phyloP scores from a whole-genome alignment of 2,888 invertebrate genomes.

The Papilio gigon region DNA sequence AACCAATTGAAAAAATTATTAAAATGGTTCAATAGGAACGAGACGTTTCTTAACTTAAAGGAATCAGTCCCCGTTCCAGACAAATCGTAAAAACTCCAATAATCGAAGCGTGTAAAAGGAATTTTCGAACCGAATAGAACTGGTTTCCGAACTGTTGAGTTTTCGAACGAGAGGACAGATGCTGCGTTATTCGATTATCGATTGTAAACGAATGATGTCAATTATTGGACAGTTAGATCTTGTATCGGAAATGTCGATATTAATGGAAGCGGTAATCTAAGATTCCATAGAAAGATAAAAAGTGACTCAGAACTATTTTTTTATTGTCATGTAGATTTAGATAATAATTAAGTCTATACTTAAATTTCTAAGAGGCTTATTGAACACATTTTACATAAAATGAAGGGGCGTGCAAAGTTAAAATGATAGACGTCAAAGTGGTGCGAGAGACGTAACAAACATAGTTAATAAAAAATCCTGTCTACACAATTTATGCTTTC shows the following conservation, averaged over 20 bases:
- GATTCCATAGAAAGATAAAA: not conserved
- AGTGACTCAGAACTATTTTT: not conserved
- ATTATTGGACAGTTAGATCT: slow-evolving; percentile 22
- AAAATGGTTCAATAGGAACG: slow-evolving; percentile 38
- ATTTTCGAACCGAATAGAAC: slow-evolving; percentile 43
- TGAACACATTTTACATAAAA: not conserved
- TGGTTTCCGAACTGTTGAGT: slow-evolving; percentile 42
- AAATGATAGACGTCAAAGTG: not conserved
- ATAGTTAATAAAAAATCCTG: slow-evolving; percentile 37
- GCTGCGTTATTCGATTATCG: slow-evolving; percentile 32
- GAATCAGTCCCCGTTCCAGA: slow-evolving; percentile 40
- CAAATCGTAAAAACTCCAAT: slow-evolving; percentile 43
- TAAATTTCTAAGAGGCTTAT: not conserved
- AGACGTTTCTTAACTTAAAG: slow-evolving; percentile 31
- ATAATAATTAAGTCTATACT: not conserved
- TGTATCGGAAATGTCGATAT: slow-evolving; percentile 8
- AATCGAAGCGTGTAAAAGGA: slow-evolving; percentile 42
- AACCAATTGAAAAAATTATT: slow-evolving; percentile 13
- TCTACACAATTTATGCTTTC: slow-evolving; percentile 47
- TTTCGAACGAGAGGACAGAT: slow-evolving; percentile 37
- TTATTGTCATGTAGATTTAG: not conserved
- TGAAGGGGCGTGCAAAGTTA: not conserved
- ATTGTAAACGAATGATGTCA: slow-evolving; percentile 20
- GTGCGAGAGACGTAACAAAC: not conserved
- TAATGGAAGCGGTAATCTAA: slow-evolving; percentile 13